Evolutionary conservation across 1,140 invertebrate genomes (phyloP).

Genomic region (Mamestra configurata): DNA sequence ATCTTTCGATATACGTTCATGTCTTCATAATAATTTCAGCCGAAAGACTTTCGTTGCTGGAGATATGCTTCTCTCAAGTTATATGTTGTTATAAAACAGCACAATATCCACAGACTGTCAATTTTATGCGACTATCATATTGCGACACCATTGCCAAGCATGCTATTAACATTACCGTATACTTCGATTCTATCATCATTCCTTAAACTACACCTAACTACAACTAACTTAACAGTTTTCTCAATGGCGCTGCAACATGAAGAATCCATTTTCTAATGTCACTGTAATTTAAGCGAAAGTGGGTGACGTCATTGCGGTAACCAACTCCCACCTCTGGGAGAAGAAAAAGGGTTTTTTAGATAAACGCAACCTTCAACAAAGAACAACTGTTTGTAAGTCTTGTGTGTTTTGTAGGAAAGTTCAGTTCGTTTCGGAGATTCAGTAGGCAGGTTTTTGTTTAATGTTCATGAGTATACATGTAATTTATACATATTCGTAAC

Average conservation of each 20-base stretch:
- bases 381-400: constrained; percentile 22
- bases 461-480: too few species aligned
- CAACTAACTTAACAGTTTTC: constrained; percentile 35
- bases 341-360: constrained; percentile 19
- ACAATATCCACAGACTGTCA: neutral
- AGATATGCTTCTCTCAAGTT: too few species aligned
- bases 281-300: neutral
- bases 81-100: too few species aligned
- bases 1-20: too few species aligned
- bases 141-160: too few species aligned
- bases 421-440: constrained; percentile 3
- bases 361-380: constrained; percentile 35
- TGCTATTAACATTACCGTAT: neutral
- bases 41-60: too few species aligned
- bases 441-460: too few species aligned
- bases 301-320: neutral
- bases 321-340: constrained; percentile 23
- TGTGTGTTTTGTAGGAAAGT: neutral
- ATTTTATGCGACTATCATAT: neutral
- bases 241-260: constrained; percentile 13
- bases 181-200: neutral
- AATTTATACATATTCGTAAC: too few species aligned
- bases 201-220: neutral
- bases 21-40: too few species aligned
- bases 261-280: constrained; percentile 36